These are phyloP conservation scores for Alfaro cultratus DNA, from an alignment of 2,797 vertebrate species.

Conservation along the genomic window DNA sequence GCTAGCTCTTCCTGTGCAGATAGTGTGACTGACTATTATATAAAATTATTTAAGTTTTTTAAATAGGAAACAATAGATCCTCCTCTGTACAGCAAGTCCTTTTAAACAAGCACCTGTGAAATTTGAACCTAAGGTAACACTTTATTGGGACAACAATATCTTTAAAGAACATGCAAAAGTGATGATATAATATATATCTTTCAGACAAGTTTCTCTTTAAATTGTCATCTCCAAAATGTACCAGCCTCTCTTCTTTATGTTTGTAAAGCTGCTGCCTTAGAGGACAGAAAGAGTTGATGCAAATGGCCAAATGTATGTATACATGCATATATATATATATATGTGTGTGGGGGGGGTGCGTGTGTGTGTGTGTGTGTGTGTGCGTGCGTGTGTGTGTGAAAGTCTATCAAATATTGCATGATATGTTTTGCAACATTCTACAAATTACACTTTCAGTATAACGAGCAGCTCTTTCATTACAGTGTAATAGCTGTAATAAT, in stretches of 20 bases:
- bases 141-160: neutral
- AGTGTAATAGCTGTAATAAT: neutral
- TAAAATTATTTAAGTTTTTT: no score
- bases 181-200: neutral
- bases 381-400: no score
- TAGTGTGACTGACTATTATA: neutral
- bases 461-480: neutral
- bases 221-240: neutral
- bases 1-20: neutral
- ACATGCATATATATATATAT: neutral
- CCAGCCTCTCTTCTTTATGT: neutral
- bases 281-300: neutral
- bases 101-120: neutral
- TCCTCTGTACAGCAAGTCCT: neutral
- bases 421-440: neutral
- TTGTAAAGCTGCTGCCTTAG: neutral
- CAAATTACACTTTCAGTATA: neutral
- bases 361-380: no score
- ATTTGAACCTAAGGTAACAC: neutral
- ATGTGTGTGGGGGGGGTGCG: no score
- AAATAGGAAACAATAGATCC: neutral
- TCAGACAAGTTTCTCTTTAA: neutral
- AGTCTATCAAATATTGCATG: no score
- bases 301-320: neutral
- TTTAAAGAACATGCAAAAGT: neutral